Conservation (phyloP, 2,888 invertebrate species). For the Litoditis marina region DNA sequence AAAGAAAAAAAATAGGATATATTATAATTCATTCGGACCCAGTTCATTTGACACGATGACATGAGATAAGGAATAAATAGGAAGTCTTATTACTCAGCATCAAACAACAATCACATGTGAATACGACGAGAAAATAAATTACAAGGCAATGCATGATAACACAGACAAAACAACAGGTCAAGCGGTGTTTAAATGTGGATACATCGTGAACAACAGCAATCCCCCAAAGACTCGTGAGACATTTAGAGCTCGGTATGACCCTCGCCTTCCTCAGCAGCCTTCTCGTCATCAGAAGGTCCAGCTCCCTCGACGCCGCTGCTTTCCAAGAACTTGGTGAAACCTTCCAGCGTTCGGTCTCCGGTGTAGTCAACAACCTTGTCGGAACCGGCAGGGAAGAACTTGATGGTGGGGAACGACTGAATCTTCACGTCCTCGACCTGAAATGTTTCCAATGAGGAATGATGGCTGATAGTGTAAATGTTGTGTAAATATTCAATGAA, state of each 20-base stretch:
- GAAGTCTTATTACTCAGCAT: constrained; percentile 15
- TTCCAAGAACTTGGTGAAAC: constrained; percentile 87
- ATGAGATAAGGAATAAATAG: constrained; percentile 19
- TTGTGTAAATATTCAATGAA: neutral
- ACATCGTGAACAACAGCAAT: constrained; percentile 8
- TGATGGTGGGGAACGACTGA: constrained; percentile 78
- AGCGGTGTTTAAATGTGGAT: constrained; percentile 2
- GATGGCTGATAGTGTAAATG: too few relatives aligned
- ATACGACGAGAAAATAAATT: constrained; percentile 13
- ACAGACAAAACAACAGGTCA: constrained; percentile 7
- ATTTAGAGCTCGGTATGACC: constrained; percentile 47
- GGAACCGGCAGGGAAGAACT: constrained; percentile 85
- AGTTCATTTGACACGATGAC: constrained; percentile 16
- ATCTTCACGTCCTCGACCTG: constrained; percentile 60
- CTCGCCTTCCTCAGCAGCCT: constrained; percentile 58
- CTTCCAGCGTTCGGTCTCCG: constrained; percentile 90
- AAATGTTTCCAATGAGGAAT: constrained; percentile 10
- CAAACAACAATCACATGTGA: constrained; percentile 13
- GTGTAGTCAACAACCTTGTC: constrained; percentile 86
- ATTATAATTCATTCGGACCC: too few relatives aligned
- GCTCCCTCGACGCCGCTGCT: constrained; percentile 78
- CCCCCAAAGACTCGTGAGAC: neutral
- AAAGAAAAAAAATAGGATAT: too few relatives aligned
- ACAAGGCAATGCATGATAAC: constrained; percentile 11
- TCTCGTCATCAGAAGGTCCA: constrained; percentile 58